These are phyloP conservation scores for Telenomus remus DNA, from an alignment of 1,140 invertebrate genomes.

Conservation along the genomic window DNA sequence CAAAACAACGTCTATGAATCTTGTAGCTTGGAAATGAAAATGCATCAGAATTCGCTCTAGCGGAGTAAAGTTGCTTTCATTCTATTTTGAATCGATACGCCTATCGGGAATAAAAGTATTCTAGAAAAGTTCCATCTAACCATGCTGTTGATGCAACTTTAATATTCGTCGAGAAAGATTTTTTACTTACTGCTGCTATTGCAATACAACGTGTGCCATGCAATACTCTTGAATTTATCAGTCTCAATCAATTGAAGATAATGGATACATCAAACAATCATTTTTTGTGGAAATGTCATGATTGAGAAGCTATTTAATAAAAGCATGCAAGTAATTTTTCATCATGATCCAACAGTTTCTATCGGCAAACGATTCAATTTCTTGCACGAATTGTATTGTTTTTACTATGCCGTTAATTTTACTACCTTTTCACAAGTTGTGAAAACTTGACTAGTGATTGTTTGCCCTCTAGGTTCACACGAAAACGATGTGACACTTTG, in stretches of 20 bases:
- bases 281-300: too few relatives aligned
- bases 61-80: slow-evolving; percentile 55
- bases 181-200: slow-evolving; percentile 39
- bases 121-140: slow-evolving; percentile 52
- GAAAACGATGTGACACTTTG: too few relatives aligned
- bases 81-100: slow-evolving; percentile 60
- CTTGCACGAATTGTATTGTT: too few relatives aligned
- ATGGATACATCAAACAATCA: too few relatives aligned
- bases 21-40: slow-evolving; percentile 59
- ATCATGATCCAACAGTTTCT: too few relatives aligned
- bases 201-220: slow-evolving; percentile 22
- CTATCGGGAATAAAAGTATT: slow-evolving; percentile 51
- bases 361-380: too few relatives aligned
- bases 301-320: too few relatives aligned
- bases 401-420: too few relatives aligned
- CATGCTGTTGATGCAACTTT: slow-evolving; percentile 29
- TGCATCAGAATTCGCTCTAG: slow-evolving; percentile 57
- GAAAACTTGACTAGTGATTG: too few relatives aligned
- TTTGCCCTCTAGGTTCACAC: too few relatives aligned
- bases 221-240: not conserved
- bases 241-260: not conserved
- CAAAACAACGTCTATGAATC: slow-evolving; percentile 60
- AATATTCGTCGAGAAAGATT: slow-evolving; percentile 46
- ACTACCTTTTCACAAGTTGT: too few relatives aligned
- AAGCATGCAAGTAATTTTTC: too few relatives aligned